A percentile compares a stretch with the other conserved stretches of the same genome.
Evolutionary conservation across 2,797 vertebrate genomes (phyloP).

Genomic region (Propithecus perrieri): DNA sequence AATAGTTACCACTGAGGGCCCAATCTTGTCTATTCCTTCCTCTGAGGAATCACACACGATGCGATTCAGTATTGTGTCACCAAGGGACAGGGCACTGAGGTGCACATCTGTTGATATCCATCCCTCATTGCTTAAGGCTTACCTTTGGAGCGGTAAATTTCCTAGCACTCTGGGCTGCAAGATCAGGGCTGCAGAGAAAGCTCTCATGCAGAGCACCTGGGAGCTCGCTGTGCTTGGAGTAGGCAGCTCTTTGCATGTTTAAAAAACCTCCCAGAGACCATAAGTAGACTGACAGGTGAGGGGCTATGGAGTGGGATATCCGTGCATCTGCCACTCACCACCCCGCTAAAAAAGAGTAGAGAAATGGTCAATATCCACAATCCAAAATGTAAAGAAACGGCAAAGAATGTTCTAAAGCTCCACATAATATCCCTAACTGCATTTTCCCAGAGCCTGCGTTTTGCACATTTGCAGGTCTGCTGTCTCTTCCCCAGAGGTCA

Average conservation of each 20-base stretch:
- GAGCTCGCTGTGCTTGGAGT: fast-evolving
- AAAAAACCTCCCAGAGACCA: neutral
- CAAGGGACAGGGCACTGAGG: neutral
- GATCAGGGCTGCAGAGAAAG: neutral
- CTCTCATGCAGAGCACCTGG: neutral
- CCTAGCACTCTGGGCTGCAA: fast-evolving
- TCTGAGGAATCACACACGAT: neutral
- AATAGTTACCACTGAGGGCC: neutral
- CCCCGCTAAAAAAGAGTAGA: neutral
- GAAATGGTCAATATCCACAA: neutral
- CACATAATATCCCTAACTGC: too few relatives aligned
- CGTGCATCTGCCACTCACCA: neutral
- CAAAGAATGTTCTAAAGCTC: neutral
- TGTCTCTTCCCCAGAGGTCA: neutral
- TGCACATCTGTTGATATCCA: neutral
- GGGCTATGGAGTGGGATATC: neutral
- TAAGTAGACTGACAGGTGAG: neutral
- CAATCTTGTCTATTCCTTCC: neutral
- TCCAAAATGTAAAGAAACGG: neutral
- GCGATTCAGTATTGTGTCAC: neutral
- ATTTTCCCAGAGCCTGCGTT: neutral
- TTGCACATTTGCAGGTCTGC: neutral
- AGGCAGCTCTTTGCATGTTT: neutral
- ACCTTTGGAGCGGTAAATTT: neutral
- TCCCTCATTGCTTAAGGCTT: neutral